phyloP scores from a whole-genome alignment of 2,113 vertebrate species.

The Solea solea region DNA sequence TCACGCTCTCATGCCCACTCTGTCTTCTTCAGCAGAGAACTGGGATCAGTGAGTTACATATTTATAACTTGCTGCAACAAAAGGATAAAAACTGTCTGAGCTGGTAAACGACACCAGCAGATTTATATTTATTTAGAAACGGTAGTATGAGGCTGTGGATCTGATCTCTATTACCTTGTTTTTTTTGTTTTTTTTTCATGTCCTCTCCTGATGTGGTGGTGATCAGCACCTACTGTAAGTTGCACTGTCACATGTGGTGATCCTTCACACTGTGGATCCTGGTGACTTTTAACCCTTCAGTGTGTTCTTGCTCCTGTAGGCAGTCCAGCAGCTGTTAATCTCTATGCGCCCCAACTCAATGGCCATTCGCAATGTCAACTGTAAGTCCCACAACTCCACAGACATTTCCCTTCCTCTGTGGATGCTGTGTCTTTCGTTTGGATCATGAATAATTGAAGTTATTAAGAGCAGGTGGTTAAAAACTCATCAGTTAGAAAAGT shows the following conservation, averaged over 20 bases:
- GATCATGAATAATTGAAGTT: no score
- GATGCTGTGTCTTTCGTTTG: neutral
- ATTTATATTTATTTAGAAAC: no score
- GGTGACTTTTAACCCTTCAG: neutral
- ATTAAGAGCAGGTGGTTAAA: no score
- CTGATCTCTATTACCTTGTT: constrained; percentile 13
- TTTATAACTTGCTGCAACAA: neutral
- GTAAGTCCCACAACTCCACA: constrained; percentile 15
- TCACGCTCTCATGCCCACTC: neutral
- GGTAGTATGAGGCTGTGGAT: neutral
- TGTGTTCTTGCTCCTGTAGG: neutral
- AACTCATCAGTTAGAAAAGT: no score
- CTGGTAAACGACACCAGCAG: neutral
- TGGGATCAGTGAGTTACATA: constrained; percentile 40
- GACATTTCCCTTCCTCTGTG: neutral
- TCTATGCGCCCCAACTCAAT: neutral
- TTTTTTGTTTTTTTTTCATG: constrained; percentile 16
- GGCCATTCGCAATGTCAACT: neutral
- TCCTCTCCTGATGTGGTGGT: constrained; percentile 20
- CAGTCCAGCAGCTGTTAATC: neutral
- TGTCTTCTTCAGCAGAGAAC: neutral
- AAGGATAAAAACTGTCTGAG: neutral
- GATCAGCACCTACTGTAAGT: constrained; percentile 46
- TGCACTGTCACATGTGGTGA: constrained; percentile 5
- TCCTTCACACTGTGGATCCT: neutral